Evolutionary conservation across 2,797 vertebrate genomes (phyloP).

Genomic region (Mormyrus hasselquistii): DNA sequence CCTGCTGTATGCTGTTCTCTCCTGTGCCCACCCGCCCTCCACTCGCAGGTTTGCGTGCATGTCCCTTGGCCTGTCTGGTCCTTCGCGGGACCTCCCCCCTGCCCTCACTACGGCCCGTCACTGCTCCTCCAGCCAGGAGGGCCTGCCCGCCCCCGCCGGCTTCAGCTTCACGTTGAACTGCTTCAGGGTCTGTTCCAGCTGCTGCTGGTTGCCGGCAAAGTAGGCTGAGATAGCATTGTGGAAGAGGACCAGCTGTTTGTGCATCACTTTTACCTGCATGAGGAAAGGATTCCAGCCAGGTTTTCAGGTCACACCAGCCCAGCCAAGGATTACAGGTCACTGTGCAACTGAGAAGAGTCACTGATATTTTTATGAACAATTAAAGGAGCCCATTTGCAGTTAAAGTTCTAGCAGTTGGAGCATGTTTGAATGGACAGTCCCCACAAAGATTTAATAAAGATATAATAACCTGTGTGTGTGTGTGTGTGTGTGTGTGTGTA

Average conservation of each 20-base stretch:
- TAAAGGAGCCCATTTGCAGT: neutral
- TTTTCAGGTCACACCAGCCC: neutral
- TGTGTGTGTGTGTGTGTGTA: neutral
- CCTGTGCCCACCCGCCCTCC: slow-evolving; percentile 22
- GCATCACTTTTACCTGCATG: slow-evolving; percentile 93
- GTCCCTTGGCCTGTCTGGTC: neutral
- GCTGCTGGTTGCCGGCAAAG: slow-evolving; percentile 98
- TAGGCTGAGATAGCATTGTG: slow-evolving; percentile 96
- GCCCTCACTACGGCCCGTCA: slow-evolving; percentile 48
- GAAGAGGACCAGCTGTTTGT: slow-evolving; percentile 96
- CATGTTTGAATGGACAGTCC: neutral
- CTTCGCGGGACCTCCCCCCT: slow-evolving; percentile 4
- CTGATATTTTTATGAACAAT: neutral
- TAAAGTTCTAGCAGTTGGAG: neutral
- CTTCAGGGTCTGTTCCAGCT: slow-evolving; percentile 92
- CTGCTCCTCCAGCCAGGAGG: slow-evolving; percentile 97
- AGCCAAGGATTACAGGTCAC: neutral
- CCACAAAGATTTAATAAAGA: neutral
- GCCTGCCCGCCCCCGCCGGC: slow-evolving; percentile 84
- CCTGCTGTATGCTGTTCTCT: slow-evolving; percentile 24
- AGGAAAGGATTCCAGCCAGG: neutral
- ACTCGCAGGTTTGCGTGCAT: neutral
- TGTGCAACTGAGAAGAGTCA: neutral
- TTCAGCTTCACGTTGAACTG: slow-evolving; percentile 93
- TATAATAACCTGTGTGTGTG: neutral